Evolutionary conservation across 1,140 invertebrate species (phyloP).

Genomic region (Drosophila prosaltans): DNA sequence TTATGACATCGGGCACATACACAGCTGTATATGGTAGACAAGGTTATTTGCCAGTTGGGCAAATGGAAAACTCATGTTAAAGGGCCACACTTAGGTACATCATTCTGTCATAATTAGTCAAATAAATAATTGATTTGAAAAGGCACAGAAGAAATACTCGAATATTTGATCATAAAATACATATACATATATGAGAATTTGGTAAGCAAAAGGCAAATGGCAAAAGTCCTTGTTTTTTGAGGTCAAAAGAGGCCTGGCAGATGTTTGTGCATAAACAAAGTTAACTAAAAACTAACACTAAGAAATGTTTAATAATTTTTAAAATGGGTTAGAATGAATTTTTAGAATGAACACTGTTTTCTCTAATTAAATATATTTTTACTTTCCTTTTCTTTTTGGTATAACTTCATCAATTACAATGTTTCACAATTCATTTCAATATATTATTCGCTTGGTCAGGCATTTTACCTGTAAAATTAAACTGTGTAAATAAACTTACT

Average conservation of each 20-base stretch:
- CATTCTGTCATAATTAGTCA: constrained; percentile 17
- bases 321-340: too few species aligned
- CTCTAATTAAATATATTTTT: too few species aligned
- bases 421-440: background rate
- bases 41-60: constrained; percentile 8
- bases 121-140: constrained; percentile 16
- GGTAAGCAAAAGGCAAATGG: too few species aligned
- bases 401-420: too few species aligned
- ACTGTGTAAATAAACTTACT: background rate
- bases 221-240: background rate
- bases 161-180: constrained; percentile 8
- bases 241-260: background rate
- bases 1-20: constrained; percentile 5
- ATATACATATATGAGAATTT: background rate
- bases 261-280: background rate
- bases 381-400: too few species aligned
- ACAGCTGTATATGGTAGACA: background rate
- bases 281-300: too few species aligned
- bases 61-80: constrained; percentile 16
- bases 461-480: background rate
- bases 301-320: background rate
- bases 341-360: too few species aligned
- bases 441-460: background rate
- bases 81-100: constrained; percentile 8
- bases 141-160: constrained; percentile 3